Evolutionary conservation across 2,797 vertebrate species (phyloP), one percentile per base, ranked within the genome.

Genomic region (Schizopygopsis malacanthus): DNA sequence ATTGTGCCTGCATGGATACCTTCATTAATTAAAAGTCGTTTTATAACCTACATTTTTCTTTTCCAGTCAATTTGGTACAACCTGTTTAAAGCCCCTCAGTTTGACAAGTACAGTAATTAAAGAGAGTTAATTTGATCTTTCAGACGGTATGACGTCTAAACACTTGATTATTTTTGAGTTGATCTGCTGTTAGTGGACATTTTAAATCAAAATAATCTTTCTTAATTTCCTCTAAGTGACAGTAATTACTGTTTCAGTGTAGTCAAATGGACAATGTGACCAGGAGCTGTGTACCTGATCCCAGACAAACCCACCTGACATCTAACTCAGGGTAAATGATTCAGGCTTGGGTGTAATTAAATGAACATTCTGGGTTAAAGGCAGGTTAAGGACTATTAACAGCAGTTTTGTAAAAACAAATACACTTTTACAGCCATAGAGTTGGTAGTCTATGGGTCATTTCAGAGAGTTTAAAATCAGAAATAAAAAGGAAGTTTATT

Each of bases 91-190:
- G 25, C 28, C 9, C 59, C 15, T 79, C 5, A 28, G 5, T 65
- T 65, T 47, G 59, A 80, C 59, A 67, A 47, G 59, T 22, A 80
- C 25, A 50, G 78, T 67, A 65, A 80, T 37, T 50, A 50, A 80
- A 80, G 78, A 2, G 25, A 65, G 22, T 67, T 50, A 15, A 22
- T 67, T 67, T 47, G 13, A 33, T 33, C n/a, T 7, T 50, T 65
- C 41, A 80, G 78, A 47, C 47, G 1, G 61, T 65, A 37, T 37
- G 16, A 67, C 37, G 59, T 47, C 43, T 39, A 63, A 65, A 80
- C 43, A 67, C 10, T 80, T 33, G n/a, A 13, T 65, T 8, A 50
- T 50, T 45, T 43, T 43, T 11, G 39, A 79, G 39, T 18, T 18
- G 54, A 25, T 43, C 39, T 47, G 43, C 25, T 47, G 25, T 80